phyloP scores from a whole-genome alignment of 2,888 invertebrate species.

The Chalcosyrphus nemorum region DNA sequence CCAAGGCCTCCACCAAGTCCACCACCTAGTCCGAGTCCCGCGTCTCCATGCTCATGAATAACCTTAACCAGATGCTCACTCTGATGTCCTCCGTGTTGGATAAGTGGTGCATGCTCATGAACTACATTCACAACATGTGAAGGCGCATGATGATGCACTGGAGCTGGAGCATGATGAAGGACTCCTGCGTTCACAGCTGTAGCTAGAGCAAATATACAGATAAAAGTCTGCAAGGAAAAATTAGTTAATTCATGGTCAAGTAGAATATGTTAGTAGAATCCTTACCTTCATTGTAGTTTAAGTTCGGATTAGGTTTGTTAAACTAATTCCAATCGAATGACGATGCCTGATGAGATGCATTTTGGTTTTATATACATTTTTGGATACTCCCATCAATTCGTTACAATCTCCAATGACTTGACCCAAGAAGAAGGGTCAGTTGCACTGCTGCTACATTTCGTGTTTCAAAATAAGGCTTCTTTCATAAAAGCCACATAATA shows the following conservation, averaged over 20 bases:
- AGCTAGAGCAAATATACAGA: conserved; percentile 39
- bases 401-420: neutral
- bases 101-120: conserved; percentile 73
- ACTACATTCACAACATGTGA: conserved; percentile 61
- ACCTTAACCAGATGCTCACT: conserved; percentile 25
- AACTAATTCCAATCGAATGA: conserved; percentile 49
- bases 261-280: neutral
- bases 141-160: conserved; percentile 4
- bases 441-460: neutral
- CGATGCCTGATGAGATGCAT: neutral
- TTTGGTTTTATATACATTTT: conserved; percentile 33
- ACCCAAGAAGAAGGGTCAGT: neutral
- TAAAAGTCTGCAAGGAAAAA: conserved; percentile 20
- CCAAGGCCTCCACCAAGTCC: neutral
- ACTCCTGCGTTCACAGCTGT: conserved; percentile 25
- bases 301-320: conserved; percentile 37
- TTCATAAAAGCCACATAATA: neutral
- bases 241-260: neutral
- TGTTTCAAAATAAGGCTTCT: conserved; percentile 18
- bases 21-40: conserved; percentile 14
- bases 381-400: neutral
- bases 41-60: conserved; percentile 29
- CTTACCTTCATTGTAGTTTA: conserved; percentile 45
- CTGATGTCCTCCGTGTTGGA: conserved; percentile 6
- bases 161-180: conserved; percentile 12